Evolutionary conservation across 2,113 vertebrate species (phyloP).

Genomic region (Tetrao urogallus): DNA sequence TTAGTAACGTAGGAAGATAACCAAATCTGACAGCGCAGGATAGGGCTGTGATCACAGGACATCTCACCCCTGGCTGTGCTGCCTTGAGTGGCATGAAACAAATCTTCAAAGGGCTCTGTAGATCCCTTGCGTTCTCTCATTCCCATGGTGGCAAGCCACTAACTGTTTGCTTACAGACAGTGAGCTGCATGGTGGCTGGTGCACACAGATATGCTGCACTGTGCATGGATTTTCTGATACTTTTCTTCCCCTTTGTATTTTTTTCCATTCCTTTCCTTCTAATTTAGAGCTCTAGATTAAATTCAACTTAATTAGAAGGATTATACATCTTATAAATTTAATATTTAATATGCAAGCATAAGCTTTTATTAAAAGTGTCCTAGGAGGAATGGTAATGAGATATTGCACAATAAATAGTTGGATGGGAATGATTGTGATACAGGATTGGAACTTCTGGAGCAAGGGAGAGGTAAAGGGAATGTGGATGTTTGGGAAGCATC

Average conservation of each 20-base stretch:
- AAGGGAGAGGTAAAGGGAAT: not conserved
- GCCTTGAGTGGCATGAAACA: not conserved
- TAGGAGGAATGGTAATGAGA: slow-evolving; percentile 72
- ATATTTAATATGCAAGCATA: slow-evolving; percentile 76
- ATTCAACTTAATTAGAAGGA: slow-evolving; percentile 76
- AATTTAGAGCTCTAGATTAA: slow-evolving; percentile 69
- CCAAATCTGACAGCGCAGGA: not conserved
- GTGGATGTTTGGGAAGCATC: not conserved
- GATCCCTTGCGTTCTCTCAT: not conserved
- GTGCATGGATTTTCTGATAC: not conserved
- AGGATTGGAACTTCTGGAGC: slow-evolving; percentile 27
- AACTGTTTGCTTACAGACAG: not conserved
- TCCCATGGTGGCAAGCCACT: not conserved
- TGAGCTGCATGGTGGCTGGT: not conserved
- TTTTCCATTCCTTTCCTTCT: slow-evolving; percentile 1
- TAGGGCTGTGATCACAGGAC: not conserved
- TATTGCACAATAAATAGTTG: slow-evolving; percentile 65
- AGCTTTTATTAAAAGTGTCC: slow-evolving; percentile 72
- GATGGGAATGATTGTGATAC: slow-evolving; percentile 42
- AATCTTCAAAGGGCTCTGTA: not conserved
- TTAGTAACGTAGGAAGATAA: not conserved
- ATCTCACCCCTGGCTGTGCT: not conserved
- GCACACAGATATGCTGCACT: not conserved
- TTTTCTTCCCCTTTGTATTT: not conserved
- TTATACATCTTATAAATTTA: slow-evolving; percentile 78